Evolutionary conservation across 2,797 vertebrate genomes (phyloP).

Genomic region (Erpetoichthys calabaricus): DNA sequence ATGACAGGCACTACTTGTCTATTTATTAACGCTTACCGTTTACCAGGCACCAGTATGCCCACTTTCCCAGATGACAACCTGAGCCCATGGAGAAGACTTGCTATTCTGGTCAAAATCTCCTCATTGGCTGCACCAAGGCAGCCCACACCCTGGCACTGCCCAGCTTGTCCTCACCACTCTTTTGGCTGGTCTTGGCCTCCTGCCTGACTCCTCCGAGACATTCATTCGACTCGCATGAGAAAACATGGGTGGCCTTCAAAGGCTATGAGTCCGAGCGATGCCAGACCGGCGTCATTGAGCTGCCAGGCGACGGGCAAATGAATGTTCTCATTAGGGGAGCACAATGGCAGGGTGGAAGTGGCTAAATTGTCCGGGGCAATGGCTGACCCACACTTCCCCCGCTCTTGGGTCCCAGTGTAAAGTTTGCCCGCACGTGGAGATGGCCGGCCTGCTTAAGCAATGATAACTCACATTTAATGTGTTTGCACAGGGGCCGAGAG

Average conservation of each 20-base stretch:
- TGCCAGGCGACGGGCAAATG: background rate
- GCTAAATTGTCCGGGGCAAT: background rate
- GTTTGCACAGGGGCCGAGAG: conserved; percentile 27
- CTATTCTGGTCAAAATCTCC: no score
- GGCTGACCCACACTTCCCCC: background rate
- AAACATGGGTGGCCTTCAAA: background rate
- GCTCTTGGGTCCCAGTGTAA: background rate
- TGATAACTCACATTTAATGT: conserved; percentile 1
- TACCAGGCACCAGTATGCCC: no score
- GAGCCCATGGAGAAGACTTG: no score
- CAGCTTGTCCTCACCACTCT: no score
- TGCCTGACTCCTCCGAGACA: background rate
- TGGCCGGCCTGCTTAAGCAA: background rate
- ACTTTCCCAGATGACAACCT: no score
- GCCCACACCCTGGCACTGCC: no score
- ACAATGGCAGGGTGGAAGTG: background rate
- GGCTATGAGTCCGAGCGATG: background rate
- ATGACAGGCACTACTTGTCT: no score
- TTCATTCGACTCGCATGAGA: background rate
- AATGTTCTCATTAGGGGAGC: background rate
- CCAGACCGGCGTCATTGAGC: background rate
- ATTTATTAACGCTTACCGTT: no score
- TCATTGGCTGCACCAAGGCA: no score
- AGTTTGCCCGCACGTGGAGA: conserved; percentile 1
- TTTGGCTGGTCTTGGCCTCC: no score